Percentiles rank a stretch among this genome's conserved stretches.
These are phyloP conservation scores for Plusia festucae DNA, from an alignment of 2,888 invertebrate species.

Conservation along the genomic window DNA sequence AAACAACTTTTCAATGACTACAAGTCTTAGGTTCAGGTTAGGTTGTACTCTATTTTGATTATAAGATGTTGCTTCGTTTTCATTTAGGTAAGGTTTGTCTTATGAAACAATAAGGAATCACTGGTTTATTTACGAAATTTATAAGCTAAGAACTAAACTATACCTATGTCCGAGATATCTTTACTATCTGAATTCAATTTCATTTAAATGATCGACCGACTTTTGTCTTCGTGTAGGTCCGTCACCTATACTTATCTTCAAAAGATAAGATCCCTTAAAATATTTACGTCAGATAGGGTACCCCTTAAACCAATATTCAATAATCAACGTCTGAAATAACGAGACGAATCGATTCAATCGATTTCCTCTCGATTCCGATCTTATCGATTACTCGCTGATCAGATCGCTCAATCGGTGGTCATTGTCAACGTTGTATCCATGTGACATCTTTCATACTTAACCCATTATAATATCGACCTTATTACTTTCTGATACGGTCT, in stretches of 20 bases:
- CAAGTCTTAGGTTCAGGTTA: no score
- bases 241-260: constrained; percentile 24
- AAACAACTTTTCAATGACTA: no score
- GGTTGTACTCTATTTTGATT: no score
- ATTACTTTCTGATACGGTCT: constrained; percentile 39
- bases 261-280: constrained; percentile 32
- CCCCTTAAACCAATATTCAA: constrained; percentile 51
- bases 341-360: constrained; percentile 71
- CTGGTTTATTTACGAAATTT: no score
- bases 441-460: constrained; percentile 67
- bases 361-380: constrained; percentile 70
- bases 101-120: no score
- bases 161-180: no score
- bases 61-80: no score
- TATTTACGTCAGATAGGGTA: constrained; percentile 36
- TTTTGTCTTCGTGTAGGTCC: constrained; percentile 3
- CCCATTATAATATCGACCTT: constrained; percentile 60
- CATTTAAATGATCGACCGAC: background rate
- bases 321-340: constrained; percentile 76
- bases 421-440: constrained; percentile 74
- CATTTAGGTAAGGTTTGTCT: no score
- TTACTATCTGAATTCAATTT: background rate
- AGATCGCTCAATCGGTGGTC: constrained; percentile 80
- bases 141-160: no score
- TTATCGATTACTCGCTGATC: constrained; percentile 74